Base-by-base conservation (phyloP, 2,113 vertebrate genomes). In the Scophthalmus maximus region DNA sequence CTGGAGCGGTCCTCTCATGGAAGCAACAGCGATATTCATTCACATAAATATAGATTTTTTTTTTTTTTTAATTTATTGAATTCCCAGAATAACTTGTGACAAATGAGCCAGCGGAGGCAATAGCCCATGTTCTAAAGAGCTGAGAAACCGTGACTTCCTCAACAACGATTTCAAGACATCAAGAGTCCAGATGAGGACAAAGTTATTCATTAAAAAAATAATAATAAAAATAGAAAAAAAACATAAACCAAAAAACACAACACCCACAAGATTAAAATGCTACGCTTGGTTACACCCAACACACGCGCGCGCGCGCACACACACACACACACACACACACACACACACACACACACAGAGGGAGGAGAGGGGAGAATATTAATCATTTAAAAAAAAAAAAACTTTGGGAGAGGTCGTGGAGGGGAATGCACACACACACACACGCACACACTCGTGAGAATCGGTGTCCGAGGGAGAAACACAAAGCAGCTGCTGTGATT, bases 401-500 rank as follows among this genome's bases (percentile, higher is more conserved):
- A 86, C 78, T 84, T 78, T 53, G 78, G 74, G 71, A 85, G 79
- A 82, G 80, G 73, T 70, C 66, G 63, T 42, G 14, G 50, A 47
- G 49, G 23, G 42, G 77, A 23, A 38, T 22, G 59, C 53, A n/a
- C n/a, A n/a, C n/a, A n/a, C n/a, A n/a, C n/a, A 66, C 70, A 49
- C 52, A 64, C 40, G 22, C n/a, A n/a, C n/a, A 66, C 70, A 49
- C 52, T 68, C 40, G 22, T 3, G 44, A 38, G 38, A 36, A 47
- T 44, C 55, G 12, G 6, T 59, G 63, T 68, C 20, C 36, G 49
- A 26, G 46, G 62, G 68, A 68, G 56, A 73, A 77, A 77, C 72
- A 86, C 62, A 82, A 78, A 79, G 70, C 69, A 74, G 79, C 34
- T 51, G 70, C 71, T 75, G 83, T 84, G 82, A 85, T 81, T 65